These are phyloP conservation scores for Dasysyrphus albostriatus DNA, from an alignment of 2,888 invertebrate species.

Conservation along the genomic window DNA sequence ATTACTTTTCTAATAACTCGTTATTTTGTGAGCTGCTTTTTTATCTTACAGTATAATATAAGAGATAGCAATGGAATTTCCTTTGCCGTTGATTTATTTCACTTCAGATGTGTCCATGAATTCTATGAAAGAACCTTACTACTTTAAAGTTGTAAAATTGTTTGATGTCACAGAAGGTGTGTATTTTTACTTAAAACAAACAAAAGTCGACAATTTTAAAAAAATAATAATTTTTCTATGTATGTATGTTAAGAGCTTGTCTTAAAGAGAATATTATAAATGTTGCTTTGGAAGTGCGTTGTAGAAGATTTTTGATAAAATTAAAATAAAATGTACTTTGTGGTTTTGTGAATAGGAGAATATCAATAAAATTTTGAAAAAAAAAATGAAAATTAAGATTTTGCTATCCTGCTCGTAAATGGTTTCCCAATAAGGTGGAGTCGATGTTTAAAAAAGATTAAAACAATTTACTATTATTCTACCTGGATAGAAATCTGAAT, in stretches of 20 bases:
- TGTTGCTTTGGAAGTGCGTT: neutral
- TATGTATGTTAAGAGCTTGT: neutral
- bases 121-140: constrained; percentile 16
- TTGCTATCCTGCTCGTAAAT: no score
- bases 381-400: no score
- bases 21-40: constrained; percentile 31
- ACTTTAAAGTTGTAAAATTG: neutral
- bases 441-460: no score
- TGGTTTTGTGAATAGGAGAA: neutral
- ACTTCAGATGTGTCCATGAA: constrained; percentile 28
- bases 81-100: constrained; percentile 45
- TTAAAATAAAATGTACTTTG: constrained; percentile 1
- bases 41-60: neutral
- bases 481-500: no score
- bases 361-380: no score
- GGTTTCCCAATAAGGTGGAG: no score
- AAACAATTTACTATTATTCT: no score
- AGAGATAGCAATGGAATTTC: constrained; percentile 32
- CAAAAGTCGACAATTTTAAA: neutral
- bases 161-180: neutral
- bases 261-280: constrained; percentile 14
- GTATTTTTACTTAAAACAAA: neutral
- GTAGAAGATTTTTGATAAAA: neutral
- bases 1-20: constrained; percentile 67
- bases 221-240: constrained; percentile 6